phyloP scores from a whole-genome alignment of 1,140 invertebrate genomes.

The Formica selysi region DNA sequence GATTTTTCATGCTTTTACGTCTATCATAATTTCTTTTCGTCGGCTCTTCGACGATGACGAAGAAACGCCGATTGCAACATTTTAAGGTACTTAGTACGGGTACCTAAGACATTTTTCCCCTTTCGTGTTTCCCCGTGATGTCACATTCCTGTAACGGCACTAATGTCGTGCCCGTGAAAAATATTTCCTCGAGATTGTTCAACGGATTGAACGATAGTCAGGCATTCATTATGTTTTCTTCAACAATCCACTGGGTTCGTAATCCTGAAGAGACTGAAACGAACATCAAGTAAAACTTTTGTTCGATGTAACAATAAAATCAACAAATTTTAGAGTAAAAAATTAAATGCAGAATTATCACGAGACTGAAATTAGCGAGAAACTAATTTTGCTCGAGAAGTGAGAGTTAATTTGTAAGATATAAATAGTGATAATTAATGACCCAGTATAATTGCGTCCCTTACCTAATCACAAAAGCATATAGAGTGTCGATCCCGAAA shows the following conservation, averaged over 20 bases:
- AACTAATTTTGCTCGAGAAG: not conserved
- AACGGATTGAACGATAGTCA: constrained; percentile 9
- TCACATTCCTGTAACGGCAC: constrained; percentile 55
- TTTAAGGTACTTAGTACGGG: constrained; percentile 50
- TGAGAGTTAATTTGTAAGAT: not conserved
- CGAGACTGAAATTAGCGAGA: not conserved
- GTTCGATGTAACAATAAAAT: not conserved
- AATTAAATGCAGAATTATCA: not conserved
- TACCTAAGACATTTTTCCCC: constrained; percentile 22
- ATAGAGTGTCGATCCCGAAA: constrained; percentile 34
- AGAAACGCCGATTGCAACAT: not conserved
- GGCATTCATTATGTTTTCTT: not conserved
- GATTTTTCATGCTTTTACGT: not conserved
- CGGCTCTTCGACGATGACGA: constrained; percentile 22
- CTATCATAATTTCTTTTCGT: not conserved
- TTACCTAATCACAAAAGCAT: not conserved
- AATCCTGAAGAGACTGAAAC: constrained; percentile 47
- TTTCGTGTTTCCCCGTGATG: not conserved
- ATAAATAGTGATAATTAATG: not conserved
- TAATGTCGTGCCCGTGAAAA: constrained; percentile 38
- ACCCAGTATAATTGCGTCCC: not conserved
- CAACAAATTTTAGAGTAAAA: constrained; percentile 1
- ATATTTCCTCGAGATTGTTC: not conserved
- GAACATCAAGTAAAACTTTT: constrained; percentile 8
- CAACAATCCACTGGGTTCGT: constrained; percentile 39